Evolutionary conservation across 2,888 invertebrate species (phyloP).

Genomic region (Diarsia brunnea): DNA sequence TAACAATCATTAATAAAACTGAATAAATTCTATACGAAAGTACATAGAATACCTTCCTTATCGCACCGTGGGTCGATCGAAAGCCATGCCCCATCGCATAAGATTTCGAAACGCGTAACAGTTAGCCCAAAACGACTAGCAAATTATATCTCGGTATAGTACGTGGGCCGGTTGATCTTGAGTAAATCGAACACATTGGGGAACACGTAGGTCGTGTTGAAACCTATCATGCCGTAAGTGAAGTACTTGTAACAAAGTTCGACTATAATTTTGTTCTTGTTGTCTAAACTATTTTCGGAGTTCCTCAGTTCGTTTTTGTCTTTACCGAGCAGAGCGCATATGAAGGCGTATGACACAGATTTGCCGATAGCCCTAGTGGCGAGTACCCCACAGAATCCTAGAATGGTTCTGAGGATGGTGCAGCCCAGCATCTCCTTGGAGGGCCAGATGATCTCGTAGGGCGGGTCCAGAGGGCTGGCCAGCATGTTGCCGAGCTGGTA

Average conservation of each 20-base stretch:
- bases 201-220: conserved; percentile 94
- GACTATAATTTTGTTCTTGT: conserved; percentile 93
- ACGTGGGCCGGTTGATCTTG: conserved; percentile 95
- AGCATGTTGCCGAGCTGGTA: conserved; percentile 94
- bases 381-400: conserved; percentile 94
- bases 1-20: background rate
- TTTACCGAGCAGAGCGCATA: conserved; percentile 93
- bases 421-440: conserved; percentile 93
- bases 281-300: conserved; percentile 92
- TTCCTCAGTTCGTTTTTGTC: conserved; percentile 92
- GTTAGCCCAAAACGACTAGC: conserved; percentile 52
- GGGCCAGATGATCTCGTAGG: conserved; percentile 95
- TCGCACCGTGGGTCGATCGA: conserved; percentile 4
- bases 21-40: background rate
- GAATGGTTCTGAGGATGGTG: conserved; percentile 92
- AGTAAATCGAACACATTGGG: conserved; percentile 95
- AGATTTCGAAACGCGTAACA: conserved; percentile 18
- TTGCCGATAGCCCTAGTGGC: conserved; percentile 93
- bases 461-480: conserved; percentile 92
- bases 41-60: conserved; percentile 13
- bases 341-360: conserved; percentile 92
- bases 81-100: conserved; percentile 20
- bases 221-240: conserved; percentile 94
- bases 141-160: conserved; percentile 95
- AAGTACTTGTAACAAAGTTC: conserved; percentile 96